Conservation (phyloP, 2,113 vertebrate genomes). For the Hirundichthys speculiger region DNA sequence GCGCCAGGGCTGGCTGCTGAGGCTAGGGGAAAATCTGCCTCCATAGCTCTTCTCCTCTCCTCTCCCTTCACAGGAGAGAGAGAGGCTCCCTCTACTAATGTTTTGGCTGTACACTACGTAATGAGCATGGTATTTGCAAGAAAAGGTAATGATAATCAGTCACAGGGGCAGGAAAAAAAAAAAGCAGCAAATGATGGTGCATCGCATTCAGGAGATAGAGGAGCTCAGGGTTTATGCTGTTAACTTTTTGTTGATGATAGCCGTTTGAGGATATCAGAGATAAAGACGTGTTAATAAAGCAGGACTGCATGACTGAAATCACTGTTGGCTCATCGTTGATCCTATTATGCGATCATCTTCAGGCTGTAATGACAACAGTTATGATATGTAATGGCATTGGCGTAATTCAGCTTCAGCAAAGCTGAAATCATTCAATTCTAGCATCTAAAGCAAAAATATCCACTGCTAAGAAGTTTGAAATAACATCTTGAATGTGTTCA, state of each 20-base stretch:
- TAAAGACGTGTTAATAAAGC: conserved; percentile 76
- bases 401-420: conserved; percentile 38
- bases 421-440: conserved; percentile 30
- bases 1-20: conserved; percentile 85
- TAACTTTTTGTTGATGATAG: conserved; percentile 79
- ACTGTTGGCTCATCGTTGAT: conserved; percentile 65
- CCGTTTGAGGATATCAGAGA: conserved; percentile 78
- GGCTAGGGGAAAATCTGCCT: conserved; percentile 83
- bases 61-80: conserved; percentile 79
- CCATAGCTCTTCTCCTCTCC: conserved; percentile 81
- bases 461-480: conserved; percentile 20
- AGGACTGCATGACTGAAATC: conserved; percentile 53
- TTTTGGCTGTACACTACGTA: conserved; percentile 81
- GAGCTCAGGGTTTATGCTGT: conserved; percentile 78
- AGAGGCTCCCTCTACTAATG: conserved; percentile 79
- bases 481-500: neutral
- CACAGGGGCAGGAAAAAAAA: conserved; percentile 72
- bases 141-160: conserved; percentile 85
- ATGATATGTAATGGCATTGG: conserved; percentile 46
- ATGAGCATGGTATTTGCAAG: conserved; percentile 86
- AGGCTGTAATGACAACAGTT: conserved; percentile 59
- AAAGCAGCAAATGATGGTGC: conserved; percentile 77
- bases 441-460: conserved; percentile 32
- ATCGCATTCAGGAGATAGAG: conserved; percentile 72
- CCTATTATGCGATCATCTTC: conserved; percentile 63